Evolutionary conservation across 1,140 invertebrate species (phyloP).

Genomic region (Halyomorpha halys): DNA sequence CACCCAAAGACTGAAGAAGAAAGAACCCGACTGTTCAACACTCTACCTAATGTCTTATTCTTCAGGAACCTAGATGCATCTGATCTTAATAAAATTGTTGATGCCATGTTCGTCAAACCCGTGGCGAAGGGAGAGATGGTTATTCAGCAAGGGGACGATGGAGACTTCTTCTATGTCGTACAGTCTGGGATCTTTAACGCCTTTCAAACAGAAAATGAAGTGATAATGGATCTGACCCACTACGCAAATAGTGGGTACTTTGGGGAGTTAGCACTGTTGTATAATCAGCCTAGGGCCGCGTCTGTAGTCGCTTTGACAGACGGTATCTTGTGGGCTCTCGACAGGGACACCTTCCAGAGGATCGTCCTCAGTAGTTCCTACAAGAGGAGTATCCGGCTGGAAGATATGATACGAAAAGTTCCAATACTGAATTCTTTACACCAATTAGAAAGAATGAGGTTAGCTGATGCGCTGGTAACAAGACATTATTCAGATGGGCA

Average conservation of each 20-base stretch:
- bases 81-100: slow-evolving; percentile 5
- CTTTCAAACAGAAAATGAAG: slow-evolving; percentile 44
- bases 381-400: slow-evolving; percentile 93
- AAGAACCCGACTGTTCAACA: neutral
- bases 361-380: slow-evolving; percentile 93
- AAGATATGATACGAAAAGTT: slow-evolving; percentile 53
- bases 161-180: slow-evolving; percentile 21
- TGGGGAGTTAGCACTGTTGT: slow-evolving; percentile 91
- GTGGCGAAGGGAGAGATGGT: neutral
- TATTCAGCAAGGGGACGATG: slow-evolving; percentile 19
- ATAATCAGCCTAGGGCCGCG: slow-evolving; percentile 93
- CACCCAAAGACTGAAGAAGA: neutral
- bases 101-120: slow-evolving; percentile 16
- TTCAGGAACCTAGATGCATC: slow-evolving; percentile 12
- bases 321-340: slow-evolving; percentile 92
- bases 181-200: slow-evolving; percentile 14
- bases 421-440: slow-evolving; percentile 35
- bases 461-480: slow-evolving; percentile 83
- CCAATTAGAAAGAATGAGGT: slow-evolving; percentile 88
- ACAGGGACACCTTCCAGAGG: slow-evolving; percentile 84
- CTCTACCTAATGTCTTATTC: neutral
- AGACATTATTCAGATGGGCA: slow-evolving; percentile 62
- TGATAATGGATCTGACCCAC: slow-evolving; percentile 78
- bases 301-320: slow-evolving; percentile 67
- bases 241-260: slow-evolving; percentile 76